Evolutionary conservation across 2,113 vertebrate species (phyloP).

Genomic region (Cebus imitator): DNA sequence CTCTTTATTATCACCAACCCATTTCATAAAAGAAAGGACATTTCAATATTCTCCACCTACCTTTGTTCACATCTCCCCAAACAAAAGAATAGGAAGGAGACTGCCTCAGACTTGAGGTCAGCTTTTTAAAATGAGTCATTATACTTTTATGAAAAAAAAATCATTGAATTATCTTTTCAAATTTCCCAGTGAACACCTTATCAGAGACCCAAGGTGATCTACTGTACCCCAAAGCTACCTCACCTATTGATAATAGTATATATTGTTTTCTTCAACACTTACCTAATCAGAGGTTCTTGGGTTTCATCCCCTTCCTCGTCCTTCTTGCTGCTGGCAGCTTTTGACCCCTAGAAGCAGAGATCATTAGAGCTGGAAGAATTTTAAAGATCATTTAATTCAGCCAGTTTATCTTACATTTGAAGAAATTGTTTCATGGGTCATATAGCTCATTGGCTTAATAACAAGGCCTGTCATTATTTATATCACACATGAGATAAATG

Average conservation of each 20-base stretch:
- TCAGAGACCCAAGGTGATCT: neutral
- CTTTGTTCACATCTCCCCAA: accelerated
- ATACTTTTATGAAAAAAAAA: neutral
- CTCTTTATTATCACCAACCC: neutral
- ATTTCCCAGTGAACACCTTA: neutral
- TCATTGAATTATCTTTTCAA: neutral
- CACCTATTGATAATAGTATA: no score
- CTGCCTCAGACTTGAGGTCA: neutral
- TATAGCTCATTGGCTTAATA: constrained; percentile 6
- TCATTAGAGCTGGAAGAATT: neutral
- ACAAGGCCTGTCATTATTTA: neutral
- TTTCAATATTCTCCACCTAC: neutral
- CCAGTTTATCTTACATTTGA: neutral
- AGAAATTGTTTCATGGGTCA: neutral
- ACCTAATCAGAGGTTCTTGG: neutral
- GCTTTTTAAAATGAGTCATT: neutral
- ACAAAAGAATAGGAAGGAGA: neutral
- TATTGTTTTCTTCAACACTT: neutral
- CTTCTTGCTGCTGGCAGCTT: neutral
- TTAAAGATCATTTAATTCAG: neutral
- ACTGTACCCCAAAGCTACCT: neutral
- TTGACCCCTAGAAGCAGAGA: neutral
- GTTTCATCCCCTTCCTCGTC: neutral
- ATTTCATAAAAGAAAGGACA: neutral
- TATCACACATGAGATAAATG: neutral